Conservation (phyloP, 2,113 vertebrate genomes). For the Amphiprion percula region DNA sequence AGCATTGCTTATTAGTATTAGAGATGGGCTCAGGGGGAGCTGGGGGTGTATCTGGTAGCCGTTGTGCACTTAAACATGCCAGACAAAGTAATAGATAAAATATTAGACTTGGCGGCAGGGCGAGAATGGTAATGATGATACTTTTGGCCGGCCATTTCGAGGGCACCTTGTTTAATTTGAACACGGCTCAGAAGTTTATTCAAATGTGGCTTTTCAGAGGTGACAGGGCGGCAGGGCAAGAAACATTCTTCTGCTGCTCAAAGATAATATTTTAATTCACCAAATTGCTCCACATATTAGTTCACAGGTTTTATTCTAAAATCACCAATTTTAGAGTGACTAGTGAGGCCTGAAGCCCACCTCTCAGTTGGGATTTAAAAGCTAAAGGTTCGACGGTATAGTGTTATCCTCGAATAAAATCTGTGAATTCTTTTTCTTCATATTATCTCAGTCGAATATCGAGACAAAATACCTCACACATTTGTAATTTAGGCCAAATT, state of each 20-base stretch:
- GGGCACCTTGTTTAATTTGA: constrained; percentile 78
- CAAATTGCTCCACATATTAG: constrained; percentile 33
- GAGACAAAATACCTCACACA: constrained; percentile 23
- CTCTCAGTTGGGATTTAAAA: constrained; percentile 8
- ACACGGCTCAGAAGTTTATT: constrained; percentile 63
- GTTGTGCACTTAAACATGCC: constrained; percentile 68
- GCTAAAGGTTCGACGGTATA: neutral
- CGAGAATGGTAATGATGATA: constrained; percentile 77
- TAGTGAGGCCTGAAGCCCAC: constrained; percentile 20
- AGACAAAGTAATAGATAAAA: constrained; percentile 75
- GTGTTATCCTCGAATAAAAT: too few relatives aligned
- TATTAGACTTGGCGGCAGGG: constrained; percentile 69
- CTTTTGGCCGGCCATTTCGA: constrained; percentile 66
- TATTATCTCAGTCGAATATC: constrained; percentile 14
- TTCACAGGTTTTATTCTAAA: constrained; percentile 27
- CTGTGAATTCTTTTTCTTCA: constrained; percentile 1
- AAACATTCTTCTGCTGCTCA: constrained; percentile 36
- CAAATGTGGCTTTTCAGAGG: constrained; percentile 55
- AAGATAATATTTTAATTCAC: constrained; percentile 61
- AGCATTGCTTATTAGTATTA: constrained; percentile 62
- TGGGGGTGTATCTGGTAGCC: constrained; percentile 60
- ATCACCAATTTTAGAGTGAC: constrained; percentile 15
- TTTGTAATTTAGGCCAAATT: constrained; percentile 44
- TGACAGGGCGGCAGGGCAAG: constrained; percentile 49
- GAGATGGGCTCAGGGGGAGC: constrained; percentile 53